phyloP scores from a whole-genome alignment of 2,797 vertebrate genomes.

The Oreochromis grahami region DNA sequence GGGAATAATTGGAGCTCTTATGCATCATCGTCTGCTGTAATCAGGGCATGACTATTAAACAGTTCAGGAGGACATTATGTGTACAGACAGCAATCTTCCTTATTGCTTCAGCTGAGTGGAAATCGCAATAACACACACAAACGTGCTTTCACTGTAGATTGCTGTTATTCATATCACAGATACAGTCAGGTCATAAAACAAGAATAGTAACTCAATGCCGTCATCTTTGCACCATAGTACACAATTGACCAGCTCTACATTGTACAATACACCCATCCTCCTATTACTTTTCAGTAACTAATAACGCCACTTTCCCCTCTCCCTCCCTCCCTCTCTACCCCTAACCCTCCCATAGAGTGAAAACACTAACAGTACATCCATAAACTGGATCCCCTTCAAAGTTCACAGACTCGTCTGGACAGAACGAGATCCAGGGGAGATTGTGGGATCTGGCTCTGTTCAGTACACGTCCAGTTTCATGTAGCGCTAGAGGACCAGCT shows the following conservation, averaged over 20 bases:
- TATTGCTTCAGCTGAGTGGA: background rate
- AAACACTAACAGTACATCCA: constrained; percentile 75
- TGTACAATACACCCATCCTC: constrained; percentile 79
- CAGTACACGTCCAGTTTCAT: constrained; percentile 65
- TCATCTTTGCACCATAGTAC: constrained; percentile 75
- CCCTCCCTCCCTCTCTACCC: constrained; percentile 25
- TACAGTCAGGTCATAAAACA: constrained; percentile 84
- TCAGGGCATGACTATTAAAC: background rate
- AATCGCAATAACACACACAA: constrained; percentile 54
- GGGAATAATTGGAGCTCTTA: background rate
- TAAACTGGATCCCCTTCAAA: constrained; percentile 55
- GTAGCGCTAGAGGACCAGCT: constrained; percentile 53
- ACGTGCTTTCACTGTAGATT: constrained; percentile 73
- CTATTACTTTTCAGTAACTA: constrained; percentile 77
- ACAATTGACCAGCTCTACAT: constrained; percentile 80
- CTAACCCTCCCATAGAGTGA: constrained; percentile 55
- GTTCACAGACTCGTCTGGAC: constrained; percentile 61
- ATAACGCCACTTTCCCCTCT: constrained; percentile 36
- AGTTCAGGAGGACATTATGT: background rate
- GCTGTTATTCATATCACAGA: constrained; percentile 84
- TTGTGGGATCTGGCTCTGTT: constrained; percentile 60
- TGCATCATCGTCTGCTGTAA: background rate
- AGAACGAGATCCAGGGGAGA: constrained; percentile 37
- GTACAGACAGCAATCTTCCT: background rate
- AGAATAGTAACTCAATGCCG: constrained; percentile 74